A percentile compares a stretch with the other conserved stretches of the same genome.
Evolutionary conservation across 2,113 vertebrate genomes (phyloP).

Genomic region (Hucho hucho): DNA sequence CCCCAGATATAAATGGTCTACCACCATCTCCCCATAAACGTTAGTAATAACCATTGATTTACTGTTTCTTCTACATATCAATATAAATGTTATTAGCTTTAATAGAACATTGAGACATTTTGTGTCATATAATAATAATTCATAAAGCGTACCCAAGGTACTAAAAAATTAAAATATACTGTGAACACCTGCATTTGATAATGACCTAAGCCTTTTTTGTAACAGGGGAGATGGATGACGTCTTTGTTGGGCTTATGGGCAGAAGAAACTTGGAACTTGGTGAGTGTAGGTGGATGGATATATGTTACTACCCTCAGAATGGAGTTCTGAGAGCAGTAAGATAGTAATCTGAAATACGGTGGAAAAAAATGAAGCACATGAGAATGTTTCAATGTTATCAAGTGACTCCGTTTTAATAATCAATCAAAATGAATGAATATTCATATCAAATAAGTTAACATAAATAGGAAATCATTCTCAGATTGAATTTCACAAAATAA

Average conservation of each 20-base stretch:
- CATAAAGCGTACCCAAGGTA: no score
- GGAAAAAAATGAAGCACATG: no score
- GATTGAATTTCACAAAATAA: no score
- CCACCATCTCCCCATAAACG: constrained; percentile 66
- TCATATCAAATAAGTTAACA: no score
- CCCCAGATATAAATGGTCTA: constrained; percentile 52
- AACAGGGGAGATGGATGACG: constrained; percentile 90
- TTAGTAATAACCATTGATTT: constrained; percentile 51
- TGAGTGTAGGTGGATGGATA: constrained; percentile 44
- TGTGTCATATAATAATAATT: neutral
- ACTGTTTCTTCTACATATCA: neutral
- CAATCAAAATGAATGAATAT: no score
- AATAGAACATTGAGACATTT: neutral
- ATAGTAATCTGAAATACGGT: no score
- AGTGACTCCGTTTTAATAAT: no score
- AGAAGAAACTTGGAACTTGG: constrained; percentile 80
- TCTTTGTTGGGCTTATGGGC: constrained; percentile 94
- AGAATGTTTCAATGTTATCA: no score
- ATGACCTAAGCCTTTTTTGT: constrained; percentile 11
- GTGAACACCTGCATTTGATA: neutral
- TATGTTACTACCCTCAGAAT: no score
- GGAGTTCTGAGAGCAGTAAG: no score
- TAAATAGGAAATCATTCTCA: no score
- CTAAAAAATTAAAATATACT: neutral
- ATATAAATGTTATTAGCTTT: neutral